Evolutionary conservation across 1,140 invertebrate species (phyloP), one percentile per base, ranked within the genome.

Genomic region (Euwallacea fornicatus): DNA sequence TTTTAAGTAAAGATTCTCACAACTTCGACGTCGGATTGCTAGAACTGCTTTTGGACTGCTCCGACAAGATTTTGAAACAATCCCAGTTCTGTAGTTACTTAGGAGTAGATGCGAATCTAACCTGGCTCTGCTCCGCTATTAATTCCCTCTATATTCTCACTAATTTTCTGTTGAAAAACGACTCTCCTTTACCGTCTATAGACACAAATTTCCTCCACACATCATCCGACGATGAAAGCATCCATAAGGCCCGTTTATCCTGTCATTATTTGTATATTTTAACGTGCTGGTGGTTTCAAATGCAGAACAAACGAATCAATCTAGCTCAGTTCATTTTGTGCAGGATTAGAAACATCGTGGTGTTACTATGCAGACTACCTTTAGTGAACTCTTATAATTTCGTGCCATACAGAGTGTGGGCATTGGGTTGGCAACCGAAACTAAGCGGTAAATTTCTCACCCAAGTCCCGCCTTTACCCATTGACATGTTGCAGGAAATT

Each of bases 401-500:
- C 10, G 88, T 85, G 2, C 91, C 91, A 4, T 85, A 88, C 0
- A 82, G 88, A 60, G 86, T 88, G 0, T 92, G 90, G 90, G 86
- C 86, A 72, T 84, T 86, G 42, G 86, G 86, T 2, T 90, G 88
- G 85, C 75, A 82, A 6, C 82, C 84, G 2, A 78, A 43, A 41
- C 80, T 86, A 6, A 76, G 76, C n/a, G 83, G 86, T 47, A 76
- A 83, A 8, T 85, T 84, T 21, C 83, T 83, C 64, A 90, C 87
- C 16, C 81, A 83, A 62, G 84, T 91, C 50, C 88, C 90, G 54
- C 83, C 78, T n/a, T 68, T 80, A 58, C 84, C 85, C 0, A 77
- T 85, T 7, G 84, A 85, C 65, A 82, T 85, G 6, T 82, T 95
- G n/a, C 89, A 90, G 76, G 93, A 95, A 77, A 86, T 90, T 75